Base-by-base conservation (phyloP, 2,888 invertebrate species). In the Drosophila nr. medialis region DNA sequence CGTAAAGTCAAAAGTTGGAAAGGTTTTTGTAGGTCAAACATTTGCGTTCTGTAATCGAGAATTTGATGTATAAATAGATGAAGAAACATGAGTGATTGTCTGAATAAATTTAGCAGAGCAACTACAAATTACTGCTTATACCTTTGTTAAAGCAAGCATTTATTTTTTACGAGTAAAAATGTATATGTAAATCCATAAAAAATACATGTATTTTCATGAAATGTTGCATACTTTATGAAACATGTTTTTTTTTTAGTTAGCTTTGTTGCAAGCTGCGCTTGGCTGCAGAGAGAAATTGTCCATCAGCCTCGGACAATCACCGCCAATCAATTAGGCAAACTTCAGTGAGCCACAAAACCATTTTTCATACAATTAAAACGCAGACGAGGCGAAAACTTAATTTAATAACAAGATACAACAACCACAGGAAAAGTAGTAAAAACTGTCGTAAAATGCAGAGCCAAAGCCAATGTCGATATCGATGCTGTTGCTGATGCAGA, bases 351-450 rank as follows among this genome's bases (percentile, higher is more conserved):
- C 32, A 49, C 34, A 71, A 78, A 82, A 70, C 45, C 71, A 86
- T 80, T 83, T 86, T 83, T 74, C 81, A 72, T 77, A 75, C 89
- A 83, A 85, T 89, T 85, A 90, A 85, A 83, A 80, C 38, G 54
- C 68, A 74, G 71, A 63, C 70, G 68, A 60, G 81, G 64, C 75
- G 67, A 54, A 68, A 64, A 71, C 73, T 86, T 83, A 89, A 90
- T 90, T 89, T 84, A 85, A 90, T 89, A 89, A 86, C 84, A 80
- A 86, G 72, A 77, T 64, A 49, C 48, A 59, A 36, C 3, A 38
- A 3, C 50, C 67, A 50, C 36, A 61, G 45, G 21, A 60, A 59
- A 50, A 48, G 53, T 58, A 58, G 63, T 55, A 73, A 80, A 74
- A 90, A 76, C 51, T 82, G 76, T 90, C 80, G 83, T 82, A 63